Base-by-base conservation (phyloP, 2,797 vertebrate species). In the Neomorphus geoffroyi region DNA sequence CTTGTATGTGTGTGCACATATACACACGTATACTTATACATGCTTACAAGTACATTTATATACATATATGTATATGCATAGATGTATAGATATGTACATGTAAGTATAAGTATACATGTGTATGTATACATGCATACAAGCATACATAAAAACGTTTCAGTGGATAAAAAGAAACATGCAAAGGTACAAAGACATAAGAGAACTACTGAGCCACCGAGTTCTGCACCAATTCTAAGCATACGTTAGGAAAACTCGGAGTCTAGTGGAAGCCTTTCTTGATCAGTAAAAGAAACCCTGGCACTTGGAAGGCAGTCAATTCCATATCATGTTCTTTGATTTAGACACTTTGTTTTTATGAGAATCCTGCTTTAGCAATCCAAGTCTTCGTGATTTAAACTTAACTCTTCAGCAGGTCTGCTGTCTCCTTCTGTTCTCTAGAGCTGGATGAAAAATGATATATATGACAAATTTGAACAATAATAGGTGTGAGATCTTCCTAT, bases 261-360 rank as follows among this genome's bases (percentile, higher is more conserved):
- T 24, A 4, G 10, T 21, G 32, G 75, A 91, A 73, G 41, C 50
- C 51, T 73, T 70, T 78, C 56, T 3, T 46, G n/a, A 93, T 57
- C 9, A 48, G 45, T 32, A 30, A 43, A 56, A 77, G 71, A 84
- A 93, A 48, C 7, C 24, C 30, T 43, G 43, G 53, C 75, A 37
- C 33, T 74, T 58, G 43, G 71, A 62, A 85, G 28, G 64, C 74
- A 71, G n/a, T 66, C 62, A 66, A n/a, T 61, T 86, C 48, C 74
- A 9, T 66, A 70, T 75, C 32, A 37, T 14, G 65, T 14, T 39
- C 64, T 72, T 73, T 67, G 57, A 66, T 62, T 56, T 27, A 73
- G 90, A 79, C 62, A 70, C 60, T 81, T 88, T 8, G 30, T 64
- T 73, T 88, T 69, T 73, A 65, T n/a, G 37, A 67, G 61, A 88